These are phyloP conservation scores for Ormia ochracea DNA, from an alignment of 2,888 invertebrate genomes.

Conservation along the genomic window DNA sequence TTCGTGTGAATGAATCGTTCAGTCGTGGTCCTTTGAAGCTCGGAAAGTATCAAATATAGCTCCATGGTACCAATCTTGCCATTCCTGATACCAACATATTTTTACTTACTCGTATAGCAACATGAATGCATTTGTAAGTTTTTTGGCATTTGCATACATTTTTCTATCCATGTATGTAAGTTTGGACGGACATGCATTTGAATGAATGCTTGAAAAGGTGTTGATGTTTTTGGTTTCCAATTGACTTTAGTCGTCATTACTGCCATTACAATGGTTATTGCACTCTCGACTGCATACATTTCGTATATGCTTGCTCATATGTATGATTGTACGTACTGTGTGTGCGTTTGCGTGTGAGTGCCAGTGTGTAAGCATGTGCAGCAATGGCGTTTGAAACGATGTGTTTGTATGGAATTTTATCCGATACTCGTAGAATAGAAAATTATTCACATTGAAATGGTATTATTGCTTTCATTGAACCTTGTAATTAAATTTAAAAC, in stretches of 20 bases:
- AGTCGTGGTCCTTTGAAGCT: too few species aligned
- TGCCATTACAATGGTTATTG: neutral
- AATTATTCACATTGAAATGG: slow-evolving; percentile 45
- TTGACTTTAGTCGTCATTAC: slow-evolving; percentile 47
- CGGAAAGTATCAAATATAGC: too few species aligned
- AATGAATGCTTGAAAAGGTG: slow-evolving; percentile 42
- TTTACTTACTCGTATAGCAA: neutral
- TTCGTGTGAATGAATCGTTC: too few species aligned
- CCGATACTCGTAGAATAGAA: slow-evolving; percentile 37
- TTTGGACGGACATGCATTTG: neutral
- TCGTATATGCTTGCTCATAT: too few species aligned
- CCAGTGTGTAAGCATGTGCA: neutral
- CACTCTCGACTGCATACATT: too few species aligned
- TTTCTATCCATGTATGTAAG: neutral
- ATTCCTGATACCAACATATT: neutral
- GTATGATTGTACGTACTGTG: neutral
- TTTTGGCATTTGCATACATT: neutral
- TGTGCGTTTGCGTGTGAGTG: neutral
- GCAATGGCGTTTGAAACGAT: slow-evolving; percentile 5
- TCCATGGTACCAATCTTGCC: too few species aligned
- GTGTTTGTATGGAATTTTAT: slow-evolving; percentile 49
- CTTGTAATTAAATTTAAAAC: slow-evolving; percentile 64
- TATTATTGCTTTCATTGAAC: slow-evolving; percentile 50
- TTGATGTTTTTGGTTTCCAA: slow-evolving; percentile 56
- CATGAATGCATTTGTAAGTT: neutral